Evolutionary conservation across 92 coral and sea anemone genomes (phyloP).

Genomic region (Palythoa grandiflora): DNA sequence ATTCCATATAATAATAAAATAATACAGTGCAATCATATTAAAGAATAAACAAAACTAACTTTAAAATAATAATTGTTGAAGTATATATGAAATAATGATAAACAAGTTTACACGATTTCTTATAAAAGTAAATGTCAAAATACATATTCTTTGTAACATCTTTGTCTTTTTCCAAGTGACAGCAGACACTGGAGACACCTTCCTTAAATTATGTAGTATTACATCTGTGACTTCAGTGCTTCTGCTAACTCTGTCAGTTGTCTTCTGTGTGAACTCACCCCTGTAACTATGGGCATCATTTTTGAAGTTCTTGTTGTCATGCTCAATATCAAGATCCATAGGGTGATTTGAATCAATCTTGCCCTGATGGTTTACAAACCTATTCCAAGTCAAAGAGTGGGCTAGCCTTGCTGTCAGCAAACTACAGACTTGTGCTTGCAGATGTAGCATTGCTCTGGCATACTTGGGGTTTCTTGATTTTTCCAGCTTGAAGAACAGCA

Average conservation of each 20-base stretch:
- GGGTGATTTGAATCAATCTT: constrained; percentile 55
- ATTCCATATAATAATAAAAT: no score
- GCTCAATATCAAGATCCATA: constrained; percentile 62
- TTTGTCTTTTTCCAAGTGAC: no score
- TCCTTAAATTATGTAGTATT: constrained; percentile 36
- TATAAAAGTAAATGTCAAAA: no score
- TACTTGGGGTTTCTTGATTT: constrained; percentile 59
- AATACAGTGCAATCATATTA: no score
- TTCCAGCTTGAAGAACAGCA: constrained; percentile 44
- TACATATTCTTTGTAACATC: no score
- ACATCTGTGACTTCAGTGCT: constrained; percentile 39
- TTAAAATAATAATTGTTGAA: no score
- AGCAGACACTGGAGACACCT: constrained; percentile 37
- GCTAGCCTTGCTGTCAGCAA: constrained; percentile 58
- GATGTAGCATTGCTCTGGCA: constrained; percentile 58
- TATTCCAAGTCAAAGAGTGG: constrained; percentile 62
- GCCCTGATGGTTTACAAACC: constrained; percentile 66
- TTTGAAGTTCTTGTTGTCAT: constrained; percentile 71
- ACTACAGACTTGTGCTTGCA: constrained; percentile 56
- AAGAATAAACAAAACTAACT: no score
- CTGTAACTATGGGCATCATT: constrained; percentile 54
- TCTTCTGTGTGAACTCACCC: constrained; percentile 69
- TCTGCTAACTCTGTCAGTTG: constrained; percentile 46
- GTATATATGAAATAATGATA: no score
- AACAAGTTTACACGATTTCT: no score